These are phyloP conservation scores for Mormyrops boulengeri DNA, from an alignment of 2,797 vertebrate species.

Conservation along the genomic window DNA sequence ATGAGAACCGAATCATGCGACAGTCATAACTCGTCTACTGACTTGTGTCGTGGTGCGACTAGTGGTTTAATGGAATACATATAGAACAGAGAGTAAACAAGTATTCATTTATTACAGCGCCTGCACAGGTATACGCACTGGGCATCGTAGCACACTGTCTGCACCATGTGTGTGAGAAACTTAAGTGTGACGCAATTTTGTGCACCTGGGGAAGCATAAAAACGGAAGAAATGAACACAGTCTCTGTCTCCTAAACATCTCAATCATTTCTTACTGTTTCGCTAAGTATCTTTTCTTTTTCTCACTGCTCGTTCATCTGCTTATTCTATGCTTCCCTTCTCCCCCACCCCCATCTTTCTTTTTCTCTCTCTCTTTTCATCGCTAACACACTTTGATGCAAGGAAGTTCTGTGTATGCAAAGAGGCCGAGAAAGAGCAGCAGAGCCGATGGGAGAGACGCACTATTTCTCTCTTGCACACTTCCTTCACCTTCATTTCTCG, in stretches of 20 bases:
- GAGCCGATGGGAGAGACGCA: background rate
- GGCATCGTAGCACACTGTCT: background rate
- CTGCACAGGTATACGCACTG: background rate
- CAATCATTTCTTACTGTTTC: background rate
- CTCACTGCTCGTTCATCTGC: background rate
- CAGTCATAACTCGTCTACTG: background rate
- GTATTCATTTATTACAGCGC: background rate
- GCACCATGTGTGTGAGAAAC: background rate
- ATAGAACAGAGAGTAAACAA: background rate
- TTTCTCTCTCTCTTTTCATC: background rate
- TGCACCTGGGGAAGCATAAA: background rate
- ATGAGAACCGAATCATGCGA: background rate
- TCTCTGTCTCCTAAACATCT: background rate
- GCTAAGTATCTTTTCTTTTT: background rate
- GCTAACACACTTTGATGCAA: background rate
- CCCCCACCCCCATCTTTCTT: background rate
- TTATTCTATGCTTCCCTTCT: background rate
- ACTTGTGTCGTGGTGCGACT: background rate
- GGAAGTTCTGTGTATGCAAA: slow-evolving; percentile 17
- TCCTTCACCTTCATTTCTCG: slow-evolving; percentile 6
- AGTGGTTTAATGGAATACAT: background rate
- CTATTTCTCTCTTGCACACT: slow-evolving; percentile 8
- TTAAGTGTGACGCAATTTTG: background rate
- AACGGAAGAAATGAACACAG: background rate
- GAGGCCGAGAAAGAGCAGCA: background rate